Base-by-base conservation (phyloP, 2,113 vertebrate genomes). In the Paradoxurus hermaphroditus region DNA sequence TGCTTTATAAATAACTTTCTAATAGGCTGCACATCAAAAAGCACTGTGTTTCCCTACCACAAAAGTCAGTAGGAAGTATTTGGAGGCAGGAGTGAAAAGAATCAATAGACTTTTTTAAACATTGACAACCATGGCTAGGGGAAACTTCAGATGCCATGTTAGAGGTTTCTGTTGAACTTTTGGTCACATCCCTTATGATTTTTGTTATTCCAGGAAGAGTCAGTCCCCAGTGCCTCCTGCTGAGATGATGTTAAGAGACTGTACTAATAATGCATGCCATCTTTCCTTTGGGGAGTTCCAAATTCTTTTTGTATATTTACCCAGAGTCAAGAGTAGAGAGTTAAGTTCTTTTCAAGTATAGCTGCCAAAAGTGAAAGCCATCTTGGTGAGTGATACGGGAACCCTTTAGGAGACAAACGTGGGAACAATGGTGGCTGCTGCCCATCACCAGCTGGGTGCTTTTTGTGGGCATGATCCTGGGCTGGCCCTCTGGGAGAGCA, bases 1-100 rank as follows among this genome's bases (percentile, higher is more conserved):
- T 73, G 56, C 29, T 90, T 86, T 92, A 44, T 46, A 93, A 93
- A 63, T 97, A 41, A 84, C 91, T 93, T 96, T 93, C 83, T 87
- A 44, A 1, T 16, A 16, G 27, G 11, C 36, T 53, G 0, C 27
- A 15, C 29, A 73, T 78, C 62, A 97, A 93, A 72, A 93, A 89
- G 85, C 51, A 11, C 51, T 86, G 36, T 92, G 65, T 70, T 97
- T 97, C 82, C 39, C 39, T 85, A 68, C 92, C 85, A 51, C 36
- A 62, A 67, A 97, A 95, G 68, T 90, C 95, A 87, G 68, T 13
- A 29, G 36, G 92, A 86, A 79, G 29, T 72, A n/a, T 73, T 51
- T 90, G 78, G 31, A 97, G 59, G 31, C 18, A 73, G 15, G 25
- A 81, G 56, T 91, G 51, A 49, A 86, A 59, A 79, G 53, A 41